Evolutionary conservation across 2,113 vertebrate species (phyloP), one percentile per base, ranked within the genome.

Genomic region (Acrocephalus kingi): DNA sequence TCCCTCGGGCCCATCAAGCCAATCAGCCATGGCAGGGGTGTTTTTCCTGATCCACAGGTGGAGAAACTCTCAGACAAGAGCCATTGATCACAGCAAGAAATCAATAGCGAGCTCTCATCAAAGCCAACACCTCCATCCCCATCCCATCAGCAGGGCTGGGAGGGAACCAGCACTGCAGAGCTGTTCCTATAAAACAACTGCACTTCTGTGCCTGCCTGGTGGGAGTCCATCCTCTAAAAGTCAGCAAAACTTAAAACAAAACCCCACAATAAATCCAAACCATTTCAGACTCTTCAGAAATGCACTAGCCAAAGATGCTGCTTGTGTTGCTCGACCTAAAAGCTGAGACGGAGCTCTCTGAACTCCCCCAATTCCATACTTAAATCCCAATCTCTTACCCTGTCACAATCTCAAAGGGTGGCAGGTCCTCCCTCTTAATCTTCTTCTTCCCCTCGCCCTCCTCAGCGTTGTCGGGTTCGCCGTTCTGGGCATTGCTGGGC

Each of bases 381-480:
- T 31, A 6, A 16, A 49, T 7, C 15, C 27, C 33, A 18, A 31
- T n/a, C n/a, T 97, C 98, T 97, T 97, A 99, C 99, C 99, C 99
- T 28, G 97, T 97, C 77, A 99, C 98, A 61, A 99, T 99, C 96
- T 99, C 99, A 87, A 99, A 99, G 0, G 99, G 99, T 6, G 99
- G 99, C 84, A 99, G 97, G 51, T 99, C 98, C 67, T 98, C 98
- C 82, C 98, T 93, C 84, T 98, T 97, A 3, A 96, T 61, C 77
- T 98, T 97, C 56, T 97, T 91, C 72, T 98, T 96, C 11, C 75
- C 92, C 51, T 94, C 97, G 0, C 94, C 87, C 43, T 95, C 95
- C 75, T 96, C 96, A 2, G 90, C 25, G 0, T 89, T 95, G 71
- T 97, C 97, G 23, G 92, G 96, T 20, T 98, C 98, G 15, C 98